Evolutionary conservation across 2,888 invertebrate genomes (phyloP).

Genomic region (Rapana venosa): DNA sequence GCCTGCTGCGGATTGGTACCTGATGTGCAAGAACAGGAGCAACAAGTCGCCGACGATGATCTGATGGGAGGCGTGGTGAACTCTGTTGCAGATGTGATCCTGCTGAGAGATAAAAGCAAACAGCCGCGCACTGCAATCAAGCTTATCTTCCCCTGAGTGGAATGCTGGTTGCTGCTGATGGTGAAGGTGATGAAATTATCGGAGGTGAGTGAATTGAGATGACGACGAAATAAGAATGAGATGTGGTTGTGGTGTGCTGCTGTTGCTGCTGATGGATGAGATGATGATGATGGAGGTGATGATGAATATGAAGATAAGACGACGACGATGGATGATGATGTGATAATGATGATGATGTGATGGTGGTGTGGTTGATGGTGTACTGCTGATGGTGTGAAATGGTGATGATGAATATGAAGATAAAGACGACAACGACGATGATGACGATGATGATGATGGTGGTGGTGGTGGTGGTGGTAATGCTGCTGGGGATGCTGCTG

Average conservation of each 20-base stretch:
- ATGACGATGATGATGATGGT: slow-evolving; percentile 18
- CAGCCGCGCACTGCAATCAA: too few relatives aligned
- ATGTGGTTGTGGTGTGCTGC: too few relatives aligned
- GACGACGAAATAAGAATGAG: too few relatives aligned
- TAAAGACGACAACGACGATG: not conserved
- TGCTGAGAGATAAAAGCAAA: too few relatives aligned
- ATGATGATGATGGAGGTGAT: not conserved
- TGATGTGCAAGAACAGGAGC: too few relatives aligned
- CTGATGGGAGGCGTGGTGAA: too few relatives aligned
- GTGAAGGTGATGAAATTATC: not conserved
- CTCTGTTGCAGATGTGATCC: too few relatives aligned
- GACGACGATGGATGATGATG: slow-evolving; percentile 18
- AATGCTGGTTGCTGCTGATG: too few relatives aligned
- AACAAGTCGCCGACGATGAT: too few relatives aligned
- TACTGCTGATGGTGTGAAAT: not conserved
- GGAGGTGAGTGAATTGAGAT: too few relatives aligned
- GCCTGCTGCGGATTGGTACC: too few relatives aligned
- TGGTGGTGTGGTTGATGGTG: not conserved
- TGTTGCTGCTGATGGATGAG: not conserved
- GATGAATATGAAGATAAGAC: not conserved
- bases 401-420: not conserved
- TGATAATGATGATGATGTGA: not conserved
- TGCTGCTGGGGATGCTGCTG: not conserved
- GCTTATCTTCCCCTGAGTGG: too few relatives aligned
- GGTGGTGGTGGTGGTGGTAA: not conserved